Evolutionary conservation across 2,113 vertebrate species (phyloP), one percentile per base, ranked within the genome.

Genomic region (Ciconia maguari): DNA sequence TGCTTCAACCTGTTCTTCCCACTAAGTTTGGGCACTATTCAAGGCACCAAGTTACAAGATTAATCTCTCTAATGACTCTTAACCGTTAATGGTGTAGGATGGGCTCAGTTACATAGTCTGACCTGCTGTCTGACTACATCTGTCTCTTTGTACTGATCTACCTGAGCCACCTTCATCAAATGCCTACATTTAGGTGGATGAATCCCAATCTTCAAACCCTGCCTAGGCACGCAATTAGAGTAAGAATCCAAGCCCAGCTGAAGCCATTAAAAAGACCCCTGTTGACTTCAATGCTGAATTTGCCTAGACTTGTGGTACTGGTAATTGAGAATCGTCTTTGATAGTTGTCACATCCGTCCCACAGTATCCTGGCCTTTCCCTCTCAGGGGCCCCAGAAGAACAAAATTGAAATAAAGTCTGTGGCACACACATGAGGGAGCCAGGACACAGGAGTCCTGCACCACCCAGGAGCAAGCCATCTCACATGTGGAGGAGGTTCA

Each of bases 221-320:
- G 11, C 0, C 0, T 7, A 68, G 26, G 5, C 9, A 71, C 0
- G 0, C 22, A 61, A 71, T 78, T 81, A 87, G 16, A 87, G 38
- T 51, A 92, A 66, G 74, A 87, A 90, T 55, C 20, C 22, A 57
- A 93, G 49, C 5, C 16, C 46, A 64, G 19, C 13, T 68, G 25
- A 82, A 85, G 29, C 86, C 44, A 75, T 88, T 92, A 78, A 64
- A 86, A 92, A 90, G 18, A 74, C 4, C 13, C 29, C 69, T 60
- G 7, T 84, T 84, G 69, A 75, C 34, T 87, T 89, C 52, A 69
- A 1, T 81, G 69, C 29, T 75, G 29, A 57, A 52, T 65, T 84
- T 84, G 26, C 60, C 49, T 62, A 42, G 42, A 25, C 21, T 87
- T 87, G 48, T 9, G 10, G 11, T 55, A 75, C 41, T 71, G 42